phyloP scores from a whole-genome alignment of 2,113 vertebrate species.

The Gambusia affinis region DNA sequence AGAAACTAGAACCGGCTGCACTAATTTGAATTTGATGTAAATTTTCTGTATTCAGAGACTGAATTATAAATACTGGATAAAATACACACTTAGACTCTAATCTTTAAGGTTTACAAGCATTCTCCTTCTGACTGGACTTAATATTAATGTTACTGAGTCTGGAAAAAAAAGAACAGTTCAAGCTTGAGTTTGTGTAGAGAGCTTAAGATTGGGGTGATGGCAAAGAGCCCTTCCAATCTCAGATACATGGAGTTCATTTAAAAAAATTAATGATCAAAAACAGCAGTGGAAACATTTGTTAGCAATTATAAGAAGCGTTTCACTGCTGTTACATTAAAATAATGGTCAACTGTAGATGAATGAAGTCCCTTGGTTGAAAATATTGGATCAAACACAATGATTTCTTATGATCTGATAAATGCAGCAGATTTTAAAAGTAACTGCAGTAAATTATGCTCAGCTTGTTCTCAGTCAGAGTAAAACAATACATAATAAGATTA shows the following conservation, averaged over 20 bases:
- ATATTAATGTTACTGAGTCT: not conserved
- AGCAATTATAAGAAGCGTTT: not conserved
- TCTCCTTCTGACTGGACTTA: not conserved
- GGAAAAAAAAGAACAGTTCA: not conserved
- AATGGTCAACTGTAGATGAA: not conserved
- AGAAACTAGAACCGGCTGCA: not conserved
- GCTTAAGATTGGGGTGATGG: too few species aligned
- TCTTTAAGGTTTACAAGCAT: not conserved
- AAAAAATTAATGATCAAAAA: too few species aligned
- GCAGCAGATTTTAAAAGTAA: too few species aligned
- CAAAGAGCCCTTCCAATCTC: too few species aligned
- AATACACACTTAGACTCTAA: not conserved
- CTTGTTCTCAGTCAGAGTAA: not conserved
- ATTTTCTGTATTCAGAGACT: not conserved
- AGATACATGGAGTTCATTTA: too few species aligned
- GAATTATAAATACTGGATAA: not conserved
- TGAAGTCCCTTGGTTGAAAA: not conserved
- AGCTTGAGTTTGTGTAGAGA: not conserved
- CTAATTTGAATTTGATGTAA: not conserved
- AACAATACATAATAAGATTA: too few species aligned
- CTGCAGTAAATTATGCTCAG: too few species aligned
- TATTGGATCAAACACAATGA: not conserved
- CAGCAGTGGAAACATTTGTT: not conserved
- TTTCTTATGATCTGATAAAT: too few species aligned
- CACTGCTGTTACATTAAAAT: not conserved